Base-by-base conservation (phyloP, 2,113 vertebrate genomes). In the Erythrolamprus reginae region DNA sequence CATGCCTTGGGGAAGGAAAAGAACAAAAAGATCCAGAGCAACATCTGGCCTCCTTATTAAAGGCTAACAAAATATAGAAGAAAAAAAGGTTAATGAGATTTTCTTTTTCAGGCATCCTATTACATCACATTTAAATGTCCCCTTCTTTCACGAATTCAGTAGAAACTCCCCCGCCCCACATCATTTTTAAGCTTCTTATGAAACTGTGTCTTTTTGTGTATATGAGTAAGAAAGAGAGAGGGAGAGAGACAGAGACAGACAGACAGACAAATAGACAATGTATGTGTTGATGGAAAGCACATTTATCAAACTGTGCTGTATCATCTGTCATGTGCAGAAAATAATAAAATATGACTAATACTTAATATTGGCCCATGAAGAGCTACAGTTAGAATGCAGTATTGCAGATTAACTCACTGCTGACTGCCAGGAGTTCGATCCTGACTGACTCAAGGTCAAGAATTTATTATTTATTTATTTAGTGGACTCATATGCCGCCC, bases 1-100 rank as follows among this genome's bases (percentile, higher is more conserved):
- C 87, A 94, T 87, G 89, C 83, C 86, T 84, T 58, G n/a, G 91
- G 33, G 82, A 48, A 53, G 13, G 55, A 94, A 94, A 92, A 90
- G 82, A 94, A 87, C 88, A 87, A 23, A 10, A 95, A 94, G 93
- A 87, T 55, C 90, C 87, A 45, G 93, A 94, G 84, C 87, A 94
- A 93, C 89, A 94, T 93, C 89, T 92, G 94, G 47, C 86, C 93
- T 83, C 86, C 94, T 82, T 95, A 94, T 94, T 92, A 92, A 95
- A 94, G 92, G 92, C 91, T 77, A 38, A 58, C 56, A 92, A 82
- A 83, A 92, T 61, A 84, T 53, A 87, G 77, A 89, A 24, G 4
- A 53, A 77, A 77, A 90, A 89, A 89, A 87, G 90, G 86, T 91
- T 91, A 89, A 92, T 87, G 88, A 87, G 91, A 87, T 89, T 21